Base-by-base conservation (phyloP, 2,797 vertebrate genomes). In the Clamator glandarius region DNA sequence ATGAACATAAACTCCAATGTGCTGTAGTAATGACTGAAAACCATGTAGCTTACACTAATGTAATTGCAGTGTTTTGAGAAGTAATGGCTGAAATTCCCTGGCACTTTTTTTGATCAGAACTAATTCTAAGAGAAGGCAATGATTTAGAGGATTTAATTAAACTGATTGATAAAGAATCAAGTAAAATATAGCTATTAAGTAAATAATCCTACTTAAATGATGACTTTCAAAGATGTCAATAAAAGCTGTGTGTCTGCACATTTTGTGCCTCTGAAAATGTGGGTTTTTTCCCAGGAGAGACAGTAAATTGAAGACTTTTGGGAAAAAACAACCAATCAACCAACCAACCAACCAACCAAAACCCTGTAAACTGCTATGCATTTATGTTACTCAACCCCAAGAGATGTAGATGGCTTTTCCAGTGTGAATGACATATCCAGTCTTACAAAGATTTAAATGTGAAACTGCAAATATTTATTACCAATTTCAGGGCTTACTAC, bases 1-100 rank as follows among this genome's bases (percentile, higher is more conserved):
- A 84, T 66, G 91, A 91, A 96, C 92, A 96, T 89, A 94, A 83
- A 84, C 55, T 36, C 76, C 64, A 52, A 16, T 63, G 55, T 81
- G 93, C 23, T 86, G 44, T 91, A 84, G 72, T 59, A 91, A 84
- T 9, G 0, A 50, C 80, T 76, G 67, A 77, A 90, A 92, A 89
- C 52, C 39, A 26, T 17, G n/a, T 61, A 80, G 41, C 61, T 93
- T 85, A 58, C 33, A 77, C 70, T 80, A 64, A 61, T 25, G 68
- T 39, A 42, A 29, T 50, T 80, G 75, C 2, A 4, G 42, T 74
- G 42, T 61, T 94, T 80, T 77, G 78, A 87, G 36, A 67, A 15
- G 41, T n/a, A 84, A 51, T 33, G 62, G 64, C 54, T 78, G 42
- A 90, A 94, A 87, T n/a, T 4, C 26, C 6, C 9, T 31, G 39